Percentiles rank a stretch among this genome's conserved stretches.
phyloP scores from a whole-genome alignment of 2,797 vertebrate species.

The Botia kubotai region DNA sequence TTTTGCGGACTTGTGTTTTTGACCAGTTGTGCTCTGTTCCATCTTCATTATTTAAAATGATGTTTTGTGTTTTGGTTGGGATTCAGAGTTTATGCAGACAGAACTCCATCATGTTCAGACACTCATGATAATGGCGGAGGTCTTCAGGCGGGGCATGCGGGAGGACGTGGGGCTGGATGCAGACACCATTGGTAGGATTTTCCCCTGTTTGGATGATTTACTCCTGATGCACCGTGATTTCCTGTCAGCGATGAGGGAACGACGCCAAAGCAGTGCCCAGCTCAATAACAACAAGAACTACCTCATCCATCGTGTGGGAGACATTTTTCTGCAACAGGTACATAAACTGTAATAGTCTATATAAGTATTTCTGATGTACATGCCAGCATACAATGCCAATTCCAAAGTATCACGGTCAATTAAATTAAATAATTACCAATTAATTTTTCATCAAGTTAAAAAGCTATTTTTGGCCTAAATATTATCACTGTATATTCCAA shows the following conservation, averaged over 20 bases:
- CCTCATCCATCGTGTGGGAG: constrained; percentile 87
- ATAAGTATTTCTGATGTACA: background rate
- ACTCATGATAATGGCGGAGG: constrained; percentile 92
- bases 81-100: constrained; percentile 94
- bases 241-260: constrained; percentile 87
- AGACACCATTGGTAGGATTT: constrained; percentile 87
- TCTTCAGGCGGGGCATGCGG: constrained; percentile 93
- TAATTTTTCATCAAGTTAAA: no score
- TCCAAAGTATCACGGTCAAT: background rate
- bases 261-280: constrained; percentile 80
- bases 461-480: background rate
- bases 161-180: constrained; percentile 91
- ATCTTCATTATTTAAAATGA: background rate
- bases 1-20: background rate
- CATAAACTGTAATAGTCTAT: background rate
- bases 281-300: constrained; percentile 84
- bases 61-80: background rate
- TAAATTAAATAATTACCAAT: no score
- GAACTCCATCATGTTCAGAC: constrained; percentile 96
- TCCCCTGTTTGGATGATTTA: constrained; percentile 93
- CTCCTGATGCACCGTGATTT: constrained; percentile 87
- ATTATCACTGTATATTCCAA: background rate
- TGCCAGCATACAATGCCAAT: background rate
- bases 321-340: constrained; percentile 92
- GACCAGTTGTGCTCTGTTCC: background rate